Evolutionary conservation across 2,113 vertebrate genomes (phyloP).

Genomic region (Larimichthys crocea): DNA sequence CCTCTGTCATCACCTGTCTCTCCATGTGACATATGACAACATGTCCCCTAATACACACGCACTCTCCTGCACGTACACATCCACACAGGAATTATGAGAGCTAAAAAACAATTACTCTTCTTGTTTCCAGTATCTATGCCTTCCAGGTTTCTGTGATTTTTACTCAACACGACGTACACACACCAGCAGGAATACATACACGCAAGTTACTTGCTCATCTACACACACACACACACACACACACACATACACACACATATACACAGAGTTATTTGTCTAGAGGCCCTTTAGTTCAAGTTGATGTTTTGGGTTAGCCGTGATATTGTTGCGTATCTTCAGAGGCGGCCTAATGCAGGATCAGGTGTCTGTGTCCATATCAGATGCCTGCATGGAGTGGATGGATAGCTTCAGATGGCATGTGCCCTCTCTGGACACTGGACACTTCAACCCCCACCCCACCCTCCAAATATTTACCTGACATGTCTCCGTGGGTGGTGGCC

Average conservation of each 20-base stretch:
- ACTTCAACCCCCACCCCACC: conserved; percentile 65
- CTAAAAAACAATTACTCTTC: conserved; percentile 32
- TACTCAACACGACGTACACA: neutral
- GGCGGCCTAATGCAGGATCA: conserved; percentile 75
- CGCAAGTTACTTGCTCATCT: neutral
- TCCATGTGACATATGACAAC: conserved; percentile 55
- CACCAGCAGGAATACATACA: neutral
- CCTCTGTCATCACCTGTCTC: conserved; percentile 51
- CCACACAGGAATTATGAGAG: conserved; percentile 11
- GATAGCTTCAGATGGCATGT: conserved; percentile 69
- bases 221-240: neutral
- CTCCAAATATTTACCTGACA: conserved; percentile 82
- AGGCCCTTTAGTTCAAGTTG: conserved; percentile 75
- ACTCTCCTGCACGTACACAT: conserved; percentile 6
- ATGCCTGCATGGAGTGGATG: conserved; percentile 55
- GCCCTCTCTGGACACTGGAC: conserved; percentile 76
- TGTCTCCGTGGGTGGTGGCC: conserved; percentile 84
- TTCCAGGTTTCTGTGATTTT: conserved; percentile 13
- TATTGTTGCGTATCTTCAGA: conserved; percentile 67
- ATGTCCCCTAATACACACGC: neutral
- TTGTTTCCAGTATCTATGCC: neutral
- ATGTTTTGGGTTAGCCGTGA: conserved; percentile 72
- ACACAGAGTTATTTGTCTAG: conserved; percentile 56
- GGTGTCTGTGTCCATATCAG: conserved; percentile 77
- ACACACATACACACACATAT: neutral